Evolutionary conservation across 2,113 vertebrate species (phyloP).

Genomic region (Cinclus cinclus): DNA sequence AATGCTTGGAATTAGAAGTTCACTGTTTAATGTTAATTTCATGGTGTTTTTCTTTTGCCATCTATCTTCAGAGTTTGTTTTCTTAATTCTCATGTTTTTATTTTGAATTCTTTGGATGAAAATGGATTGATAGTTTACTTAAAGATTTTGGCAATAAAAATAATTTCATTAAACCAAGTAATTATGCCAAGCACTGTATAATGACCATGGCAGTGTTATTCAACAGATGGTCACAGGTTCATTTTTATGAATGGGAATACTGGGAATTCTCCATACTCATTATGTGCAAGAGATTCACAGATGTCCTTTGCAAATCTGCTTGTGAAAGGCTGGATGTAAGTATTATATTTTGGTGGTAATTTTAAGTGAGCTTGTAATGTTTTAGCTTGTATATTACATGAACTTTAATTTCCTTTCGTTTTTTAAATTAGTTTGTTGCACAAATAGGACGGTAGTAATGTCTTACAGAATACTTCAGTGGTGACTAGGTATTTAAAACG

Average conservation of each 20-base stretch:
- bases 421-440: not conserved
- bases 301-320: slow-evolving; percentile 54
- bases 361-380: not conserved
- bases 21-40: not conserved
- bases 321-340: slow-evolving; percentile 46
- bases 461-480: not conserved
- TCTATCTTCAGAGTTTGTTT: not conserved
- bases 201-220: slow-evolving; percentile 35
- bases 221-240: slow-evolving; percentile 56
- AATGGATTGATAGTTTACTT: slow-evolving; percentile 2
- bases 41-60: not conserved
- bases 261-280: slow-evolving; percentile 44
- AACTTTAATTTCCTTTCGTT: not conserved
- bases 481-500: not conserved
- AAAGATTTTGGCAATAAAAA: slow-evolving; percentile 39
- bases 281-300: slow-evolving; percentile 35
- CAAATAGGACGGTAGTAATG: not conserved
- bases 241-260: slow-evolving; percentile 56
- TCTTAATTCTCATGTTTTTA: not conserved
- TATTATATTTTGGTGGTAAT: slow-evolving; percentile 6
- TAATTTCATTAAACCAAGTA: not conserved
- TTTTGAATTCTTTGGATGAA: slow-evolving; percentile 2
- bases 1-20: not conserved
- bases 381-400: not conserved
- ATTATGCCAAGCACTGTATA: not conserved